phyloP scores from a whole-genome alignment of 2,797 vertebrate species.

The Synanceia verrucosa region DNA sequence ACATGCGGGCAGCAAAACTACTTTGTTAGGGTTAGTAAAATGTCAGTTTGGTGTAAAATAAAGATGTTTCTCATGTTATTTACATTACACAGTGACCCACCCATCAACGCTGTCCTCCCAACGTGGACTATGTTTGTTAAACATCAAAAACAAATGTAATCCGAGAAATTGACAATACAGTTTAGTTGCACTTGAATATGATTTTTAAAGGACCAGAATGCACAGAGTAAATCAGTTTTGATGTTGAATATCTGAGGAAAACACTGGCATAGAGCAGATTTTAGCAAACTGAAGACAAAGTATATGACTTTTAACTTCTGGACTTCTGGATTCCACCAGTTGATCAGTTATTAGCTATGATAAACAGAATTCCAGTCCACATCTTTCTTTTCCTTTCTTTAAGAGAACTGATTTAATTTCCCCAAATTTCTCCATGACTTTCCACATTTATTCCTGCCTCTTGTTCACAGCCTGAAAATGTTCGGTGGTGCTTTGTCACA shows the following conservation, averaged over 20 bases:
- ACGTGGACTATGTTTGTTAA: neutral
- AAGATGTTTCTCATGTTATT: neutral
- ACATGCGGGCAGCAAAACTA: neutral
- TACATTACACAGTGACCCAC: neutral
- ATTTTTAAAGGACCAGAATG: too few species aligned
- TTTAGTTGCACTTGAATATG: neutral
- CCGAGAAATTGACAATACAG: neutral
- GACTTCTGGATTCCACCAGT: neutral
- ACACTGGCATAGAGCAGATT: neutral
- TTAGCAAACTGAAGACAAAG: neutral
- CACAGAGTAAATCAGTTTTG: neutral
- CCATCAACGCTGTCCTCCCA: neutral
- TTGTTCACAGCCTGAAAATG: constrained; percentile 10
- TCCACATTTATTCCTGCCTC: constrained; percentile 1
- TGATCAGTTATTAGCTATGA: neutral
- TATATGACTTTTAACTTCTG: constrained; percentile 1
- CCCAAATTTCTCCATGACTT: neutral
- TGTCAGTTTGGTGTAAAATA: neutral
- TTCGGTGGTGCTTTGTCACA: constrained; percentile 12
- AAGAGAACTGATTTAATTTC: neutral
- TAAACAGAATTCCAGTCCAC: neutral
- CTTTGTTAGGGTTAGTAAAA: neutral
- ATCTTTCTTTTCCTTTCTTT: neutral
- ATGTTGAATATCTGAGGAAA: neutral
- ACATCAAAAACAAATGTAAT: neutral